These are phyloP conservation scores for Acropora yongei DNA, from an alignment of 64 coral and sea anemone genomes.

Conservation along the genomic window DNA sequence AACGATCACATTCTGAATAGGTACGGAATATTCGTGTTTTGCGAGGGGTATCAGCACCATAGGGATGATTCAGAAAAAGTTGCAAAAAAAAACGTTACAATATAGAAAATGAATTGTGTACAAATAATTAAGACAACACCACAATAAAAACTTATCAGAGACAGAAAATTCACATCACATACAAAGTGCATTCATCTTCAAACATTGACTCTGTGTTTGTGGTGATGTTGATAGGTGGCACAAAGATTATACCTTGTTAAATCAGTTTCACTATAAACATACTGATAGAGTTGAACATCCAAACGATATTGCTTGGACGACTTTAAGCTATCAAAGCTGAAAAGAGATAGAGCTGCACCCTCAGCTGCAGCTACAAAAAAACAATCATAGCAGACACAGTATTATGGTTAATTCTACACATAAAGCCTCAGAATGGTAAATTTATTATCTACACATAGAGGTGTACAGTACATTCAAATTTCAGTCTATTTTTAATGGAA, in stretches of 20 bases:
- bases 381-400: background rate
- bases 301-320: slow-evolving; percentile 62
- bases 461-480: background rate
- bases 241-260: background rate
- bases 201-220: background rate
- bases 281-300: slow-evolving; percentile 50
- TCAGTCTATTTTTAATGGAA: background rate
- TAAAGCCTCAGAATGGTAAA: background rate
- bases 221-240: too few species aligned
- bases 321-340: slow-evolving; percentile 80
- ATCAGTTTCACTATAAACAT: background rate
- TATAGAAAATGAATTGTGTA: too few species aligned
- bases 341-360: slow-evolving; percentile 70
- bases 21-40: too few species aligned
- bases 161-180: background rate
- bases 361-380: slow-evolving; percentile 70
- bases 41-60: too few species aligned
- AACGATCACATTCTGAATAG: too few species aligned
- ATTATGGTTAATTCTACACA: background rate
- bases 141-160: too few species aligned
- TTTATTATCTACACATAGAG: background rate
- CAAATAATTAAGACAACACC: too few species aligned
- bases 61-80: too few species aligned
- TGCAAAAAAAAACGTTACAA: too few species aligned
- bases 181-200: background rate